A percentile compares a stretch with the other conserved stretches of the same genome.
These are phyloP conservation scores for Drosophila mimica DNA, from an alignment of 2,888 invertebrate species.

Conservation along the genomic window DNA sequence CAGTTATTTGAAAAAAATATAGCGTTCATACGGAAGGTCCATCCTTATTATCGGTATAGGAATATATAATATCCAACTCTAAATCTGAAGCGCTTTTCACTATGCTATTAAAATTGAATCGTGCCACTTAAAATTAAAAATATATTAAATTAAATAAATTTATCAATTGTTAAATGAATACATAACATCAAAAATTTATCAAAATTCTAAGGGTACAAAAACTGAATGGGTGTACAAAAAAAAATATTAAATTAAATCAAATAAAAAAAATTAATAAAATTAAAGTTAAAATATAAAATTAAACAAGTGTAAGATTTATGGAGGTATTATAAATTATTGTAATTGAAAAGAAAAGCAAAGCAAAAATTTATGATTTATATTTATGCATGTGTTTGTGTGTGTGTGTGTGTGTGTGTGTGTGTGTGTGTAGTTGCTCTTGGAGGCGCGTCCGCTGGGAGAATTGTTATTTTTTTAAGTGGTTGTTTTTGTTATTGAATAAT, in stretches of 20 bases:
- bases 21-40: no score
- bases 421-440: constrained; percentile 45
- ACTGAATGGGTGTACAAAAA: no score
- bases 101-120: background rate
- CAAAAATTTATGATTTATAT: background rate
- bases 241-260: background rate
- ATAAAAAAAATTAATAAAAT: background rate
- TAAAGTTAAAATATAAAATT: background rate
- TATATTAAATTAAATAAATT: background rate
- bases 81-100: constrained; percentile 7
- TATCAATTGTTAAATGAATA: background rate
- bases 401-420: constrained; percentile 4
- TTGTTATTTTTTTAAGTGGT: constrained; percentile 33
- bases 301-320: background rate
- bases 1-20: no score
- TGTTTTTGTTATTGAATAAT: constrained; percentile 3
- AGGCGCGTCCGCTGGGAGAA: constrained; percentile 57
- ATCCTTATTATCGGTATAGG: no score
- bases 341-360: background rate
- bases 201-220: no score
- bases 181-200: no score
- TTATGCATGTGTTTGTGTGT: background rate
- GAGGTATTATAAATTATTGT: background rate
- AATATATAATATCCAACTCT: background rate
- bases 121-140: no score